Conservation (phyloP, 2,888 invertebrate genomes). For the Caenorhabditis sp. region DNA sequence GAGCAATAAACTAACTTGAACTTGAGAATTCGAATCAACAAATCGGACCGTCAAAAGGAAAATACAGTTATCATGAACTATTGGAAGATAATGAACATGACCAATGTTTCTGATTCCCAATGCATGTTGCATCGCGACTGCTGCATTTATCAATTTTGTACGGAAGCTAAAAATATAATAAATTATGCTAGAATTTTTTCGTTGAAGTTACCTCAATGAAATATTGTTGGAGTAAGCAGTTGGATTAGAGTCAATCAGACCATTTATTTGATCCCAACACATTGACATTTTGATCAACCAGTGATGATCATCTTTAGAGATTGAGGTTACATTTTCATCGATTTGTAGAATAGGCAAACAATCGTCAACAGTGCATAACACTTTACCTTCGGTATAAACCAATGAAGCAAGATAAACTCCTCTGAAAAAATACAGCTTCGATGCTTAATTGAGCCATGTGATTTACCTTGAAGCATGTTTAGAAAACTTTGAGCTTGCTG, state of each 20-base stretch:
- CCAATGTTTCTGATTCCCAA: constrained; percentile 91
- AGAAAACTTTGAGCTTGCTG: constrained; percentile 94
- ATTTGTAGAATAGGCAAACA: constrained; percentile 85
- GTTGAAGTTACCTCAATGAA: constrained; percentile 36
- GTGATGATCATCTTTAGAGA: constrained; percentile 80
- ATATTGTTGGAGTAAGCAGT: constrained; percentile 53
- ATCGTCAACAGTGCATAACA: constrained; percentile 94
- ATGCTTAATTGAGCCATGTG: too few species aligned
- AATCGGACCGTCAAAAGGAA: constrained; percentile 87
- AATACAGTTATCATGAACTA: constrained; percentile 86
- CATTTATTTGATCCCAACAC: constrained; percentile 81
- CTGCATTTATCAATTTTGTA: constrained; percentile 85
- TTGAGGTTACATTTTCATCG: constrained; percentile 49
- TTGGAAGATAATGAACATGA: constrained; percentile 88
- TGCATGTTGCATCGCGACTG: constrained; percentile 83
- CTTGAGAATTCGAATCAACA: constrained; percentile 83
- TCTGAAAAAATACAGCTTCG: not conserved
- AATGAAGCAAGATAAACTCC: constrained; percentile 93
- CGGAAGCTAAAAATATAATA: constrained; percentile 50
- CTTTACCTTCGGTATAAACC: constrained; percentile 91
- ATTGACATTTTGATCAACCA: constrained; percentile 98
- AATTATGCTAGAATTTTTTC: not conserved
- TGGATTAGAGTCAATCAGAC: constrained; percentile 48
- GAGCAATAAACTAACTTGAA: constrained; percentile 71
- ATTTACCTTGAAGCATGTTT: constrained; percentile 79